Conservation (phyloP, 2,888 invertebrate species). For the Lithophane leautieri region DNA sequence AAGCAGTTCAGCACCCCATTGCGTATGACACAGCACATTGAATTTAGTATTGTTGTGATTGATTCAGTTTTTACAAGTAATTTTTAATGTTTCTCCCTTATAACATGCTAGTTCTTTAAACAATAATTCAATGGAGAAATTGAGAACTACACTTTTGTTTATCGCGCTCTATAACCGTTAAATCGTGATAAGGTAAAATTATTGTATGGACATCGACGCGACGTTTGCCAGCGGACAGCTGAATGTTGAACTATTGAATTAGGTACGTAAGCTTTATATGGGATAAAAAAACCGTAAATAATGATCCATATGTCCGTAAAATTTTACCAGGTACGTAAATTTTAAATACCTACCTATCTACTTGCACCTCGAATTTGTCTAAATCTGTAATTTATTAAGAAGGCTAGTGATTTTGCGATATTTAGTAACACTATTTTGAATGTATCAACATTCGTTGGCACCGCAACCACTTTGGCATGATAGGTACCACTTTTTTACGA, state of each 20-base stretch:
- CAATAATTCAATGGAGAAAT: background rate
- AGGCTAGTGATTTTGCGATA: background rate
- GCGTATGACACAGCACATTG: background rate
- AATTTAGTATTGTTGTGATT: background rate
- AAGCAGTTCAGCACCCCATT: background rate
- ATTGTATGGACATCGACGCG: background rate
- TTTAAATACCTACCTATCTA: background rate
- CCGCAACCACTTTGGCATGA: background rate
- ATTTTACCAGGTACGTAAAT: background rate
- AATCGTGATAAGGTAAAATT: background rate
- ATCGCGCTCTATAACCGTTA: background rate
- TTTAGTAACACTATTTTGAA: background rate
- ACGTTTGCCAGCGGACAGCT: background rate
- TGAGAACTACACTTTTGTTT: background rate
- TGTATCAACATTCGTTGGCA: background rate
- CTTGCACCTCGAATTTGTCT: background rate
- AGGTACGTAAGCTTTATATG: background rate
- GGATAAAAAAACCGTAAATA: background rate
- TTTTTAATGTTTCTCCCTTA: background rate
- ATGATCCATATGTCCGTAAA: background rate
- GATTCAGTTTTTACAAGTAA: background rate
- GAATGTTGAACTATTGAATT: background rate
- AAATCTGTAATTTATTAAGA: background rate
- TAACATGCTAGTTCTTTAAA: background rate
- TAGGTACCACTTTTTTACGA: slow-evolving; percentile 2